Evolutionary conservation across 2,888 invertebrate species (phyloP), one percentile per base, ranked within the genome.

Genomic region (Chalcis sispes): DNA sequence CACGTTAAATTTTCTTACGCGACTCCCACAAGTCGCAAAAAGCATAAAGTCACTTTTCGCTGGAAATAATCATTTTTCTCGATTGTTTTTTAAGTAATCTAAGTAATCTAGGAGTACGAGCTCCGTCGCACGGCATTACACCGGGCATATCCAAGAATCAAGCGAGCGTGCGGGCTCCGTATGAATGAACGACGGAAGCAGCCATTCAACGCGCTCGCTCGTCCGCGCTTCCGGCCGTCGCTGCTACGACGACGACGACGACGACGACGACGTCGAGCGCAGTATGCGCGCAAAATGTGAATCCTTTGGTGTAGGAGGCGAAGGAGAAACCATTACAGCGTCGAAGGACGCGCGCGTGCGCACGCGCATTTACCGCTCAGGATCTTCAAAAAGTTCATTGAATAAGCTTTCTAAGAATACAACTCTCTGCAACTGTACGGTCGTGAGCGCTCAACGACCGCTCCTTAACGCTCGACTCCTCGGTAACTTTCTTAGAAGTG

Each of bases 151-250:
- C 29, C 7, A 8, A n/a, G n/a, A n/a, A n/a, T n/a, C 8, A 15
- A 52, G 20, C 18, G 25, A 27, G 42, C 27, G 50, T 20, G 13
- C 18, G 29, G 20, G 58, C 59, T 27, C n/a, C 58, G 50, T 56
- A 77, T 69, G 72, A 73, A 77, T 72, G 77, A 77, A 75, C 77
- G 79, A 80, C 81, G 81, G 81, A 81, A 79, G 78, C 70, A 62
- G 48, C 69, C 77, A 76, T 78, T 80, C 82, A 81, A 52, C 52
- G 77, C 67, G 79, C 70, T 81, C 78, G 75, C 78, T 81, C 81
- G 79, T 80, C 81, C 80, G 73, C 77, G 76, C 76, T 80, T 82
- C 82, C 82, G 80, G 59, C 64, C 64, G 5, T 32, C 32, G 3
- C 32, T 32, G 66, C 56, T 71, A 67, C 65, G 7, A 23, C 27